Evolutionary conservation across 1,140 invertebrate genomes (phyloP), one percentile per base, ranked within the genome.

Genomic region (Drosophila ficusphila): DNA sequence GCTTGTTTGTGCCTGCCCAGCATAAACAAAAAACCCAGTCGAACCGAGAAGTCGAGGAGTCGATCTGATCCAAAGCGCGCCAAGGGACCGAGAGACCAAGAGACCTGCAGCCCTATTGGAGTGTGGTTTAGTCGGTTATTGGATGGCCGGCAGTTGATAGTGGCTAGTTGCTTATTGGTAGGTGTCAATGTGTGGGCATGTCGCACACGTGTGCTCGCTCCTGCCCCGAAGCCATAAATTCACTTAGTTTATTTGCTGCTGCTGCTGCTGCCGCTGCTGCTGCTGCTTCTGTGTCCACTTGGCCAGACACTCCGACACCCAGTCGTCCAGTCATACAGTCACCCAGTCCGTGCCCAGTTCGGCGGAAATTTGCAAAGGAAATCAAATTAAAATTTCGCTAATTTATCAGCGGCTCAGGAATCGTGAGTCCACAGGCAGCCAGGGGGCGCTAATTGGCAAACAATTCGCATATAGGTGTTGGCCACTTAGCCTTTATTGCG

Each of bases 111-210:
- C 46, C 61, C 62, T 67, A 52, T 39, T 52, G 44, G 62, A 67
- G 36, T 67, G 60, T 33, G 62, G 44, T 51, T 42, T 41, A 58
- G 47, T 29, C 21, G 38, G 27, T 46, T 29, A 64, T 49, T 51
- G 41, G 16, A 34, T 31, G 41, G 47, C 39, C 42, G 38, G 9
- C 11, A 27, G 41, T 16, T 29, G 51, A 36, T 62, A 39, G 21
- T 19, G 51, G 49, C 31, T 56, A 48, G 34, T 34, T 70, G 54
- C 49, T 27, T 36, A 14, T 41, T 41, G 51, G 34, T 38, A 25
- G 31, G 81, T 85, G 79, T 86, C 79, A 86, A 81, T 85, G 79
- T 86, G 79, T 86, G 79, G 79, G 79, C 79, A 81, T 79, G 76
- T 86, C 71, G 65, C 67, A 70, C 60, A 82, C 73, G 56, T 70